Percentiles rank a stretch among this genome's conserved stretches.
Conservation (phyloP, 2,113 vertebrate species). For the Aphelocoma coerulescens region DNA sequence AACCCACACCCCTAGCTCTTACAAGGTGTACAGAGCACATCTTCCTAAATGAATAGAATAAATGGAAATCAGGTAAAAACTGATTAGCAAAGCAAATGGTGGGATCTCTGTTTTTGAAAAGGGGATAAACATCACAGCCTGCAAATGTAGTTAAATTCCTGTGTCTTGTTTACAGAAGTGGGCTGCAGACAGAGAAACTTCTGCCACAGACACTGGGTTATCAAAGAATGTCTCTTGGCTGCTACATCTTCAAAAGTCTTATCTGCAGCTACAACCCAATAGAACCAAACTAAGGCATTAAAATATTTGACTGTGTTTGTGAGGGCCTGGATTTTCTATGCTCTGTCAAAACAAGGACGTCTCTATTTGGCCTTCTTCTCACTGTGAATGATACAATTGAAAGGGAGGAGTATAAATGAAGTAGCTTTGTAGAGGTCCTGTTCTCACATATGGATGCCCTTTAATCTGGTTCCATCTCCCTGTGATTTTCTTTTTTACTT, state of each 20-base stretch:
- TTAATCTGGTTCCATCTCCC: not conserved
- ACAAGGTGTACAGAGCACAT: not conserved
- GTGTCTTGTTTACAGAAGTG: not conserved
- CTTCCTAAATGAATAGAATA: not conserved
- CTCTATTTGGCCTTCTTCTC: not conserved
- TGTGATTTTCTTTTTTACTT: not conserved
- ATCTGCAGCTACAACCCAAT: not conserved
- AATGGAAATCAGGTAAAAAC: not conserved
- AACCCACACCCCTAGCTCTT: too few species aligned
- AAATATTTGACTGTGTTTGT: not conserved
- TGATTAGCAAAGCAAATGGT: not conserved
- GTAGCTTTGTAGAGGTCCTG: not conserved
- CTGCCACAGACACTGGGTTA: not conserved
- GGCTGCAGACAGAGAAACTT: not conserved
- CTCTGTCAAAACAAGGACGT: not conserved
- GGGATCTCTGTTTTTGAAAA: not conserved
- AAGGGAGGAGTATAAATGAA: not conserved
- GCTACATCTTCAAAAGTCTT: not conserved
- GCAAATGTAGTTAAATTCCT: not conserved
- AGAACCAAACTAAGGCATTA: not conserved
- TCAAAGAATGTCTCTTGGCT: not conserved
- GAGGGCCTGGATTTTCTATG: not conserved
- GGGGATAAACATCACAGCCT: not conserved
- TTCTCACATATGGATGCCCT: not conserved
- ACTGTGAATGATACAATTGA: not conserved